A percentile compares a stretch with the other conserved stretches of the same genome.
These are phyloP conservation scores for Cherax quadricarinatus DNA, from an alignment of 1,140 invertebrate species.

Conservation along the genomic window DNA sequence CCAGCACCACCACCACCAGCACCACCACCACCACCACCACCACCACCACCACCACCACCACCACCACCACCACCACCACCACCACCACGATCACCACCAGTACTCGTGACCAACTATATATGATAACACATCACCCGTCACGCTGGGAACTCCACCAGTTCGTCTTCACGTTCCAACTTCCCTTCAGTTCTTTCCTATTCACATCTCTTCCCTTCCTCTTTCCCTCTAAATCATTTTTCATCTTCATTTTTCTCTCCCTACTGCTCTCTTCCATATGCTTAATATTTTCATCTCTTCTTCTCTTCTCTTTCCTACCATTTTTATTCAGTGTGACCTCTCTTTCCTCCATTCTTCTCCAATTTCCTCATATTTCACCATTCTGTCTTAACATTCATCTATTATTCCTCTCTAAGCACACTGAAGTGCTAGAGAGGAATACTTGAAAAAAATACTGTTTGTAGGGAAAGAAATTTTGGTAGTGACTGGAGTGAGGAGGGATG, in stretches of 20 bases:
- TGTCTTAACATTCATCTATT: too few species aligned
- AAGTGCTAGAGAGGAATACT: too few species aligned
- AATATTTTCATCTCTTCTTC: background rate
- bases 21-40: slow-evolving; percentile 12
- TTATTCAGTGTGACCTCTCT: background rate
- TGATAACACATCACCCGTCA: slow-evolving; percentile 47
- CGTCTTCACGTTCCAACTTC: slow-evolving; percentile 10
- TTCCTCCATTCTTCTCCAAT: background rate
- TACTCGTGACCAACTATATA: slow-evolving; percentile 45
- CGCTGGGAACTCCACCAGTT: slow-evolving; percentile 38
- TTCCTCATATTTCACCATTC: too few species aligned
- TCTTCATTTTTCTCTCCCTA: background rate
- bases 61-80: slow-evolving; percentile 15
- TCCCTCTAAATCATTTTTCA: background rate
- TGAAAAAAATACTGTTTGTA: too few species aligned
- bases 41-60: slow-evolving; percentile 11
- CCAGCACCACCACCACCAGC: background rate
- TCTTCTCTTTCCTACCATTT: background rate
- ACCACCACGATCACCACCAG: background rate
- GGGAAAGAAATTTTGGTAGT: too few species aligned
- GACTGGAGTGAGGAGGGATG: too few species aligned
- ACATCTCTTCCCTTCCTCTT: background rate
- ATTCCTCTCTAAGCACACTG: too few species aligned
- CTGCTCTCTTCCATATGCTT: background rate
- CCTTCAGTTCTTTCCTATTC: background rate